phyloP scores from a whole-genome alignment of 2,888 invertebrate species.

The Polyploca ridens region DNA sequence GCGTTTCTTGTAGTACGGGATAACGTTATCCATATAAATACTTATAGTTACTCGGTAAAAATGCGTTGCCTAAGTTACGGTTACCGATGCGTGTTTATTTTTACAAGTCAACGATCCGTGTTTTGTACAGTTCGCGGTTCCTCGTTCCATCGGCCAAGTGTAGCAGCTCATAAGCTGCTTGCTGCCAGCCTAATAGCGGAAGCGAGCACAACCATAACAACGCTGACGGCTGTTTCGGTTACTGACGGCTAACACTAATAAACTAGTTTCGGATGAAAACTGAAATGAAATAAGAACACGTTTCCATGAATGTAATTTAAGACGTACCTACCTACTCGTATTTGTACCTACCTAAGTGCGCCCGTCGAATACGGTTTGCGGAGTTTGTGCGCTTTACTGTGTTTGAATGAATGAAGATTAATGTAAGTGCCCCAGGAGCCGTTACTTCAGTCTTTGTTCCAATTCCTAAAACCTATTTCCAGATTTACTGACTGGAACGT shows the following conservation, averaged over 20 bases:
- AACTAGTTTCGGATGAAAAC: constrained; percentile 71
- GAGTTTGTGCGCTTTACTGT: constrained; percentile 5
- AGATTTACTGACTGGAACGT: constrained; percentile 7
- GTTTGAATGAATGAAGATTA: constrained; percentile 8
- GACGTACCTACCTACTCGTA: constrained; percentile 34
- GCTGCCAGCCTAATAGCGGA: constrained; percentile 63
- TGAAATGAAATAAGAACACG: constrained; percentile 68
- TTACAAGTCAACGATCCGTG: constrained; percentile 61
- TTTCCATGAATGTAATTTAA: constrained; percentile 60
- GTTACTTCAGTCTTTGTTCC: constrained; percentile 7
- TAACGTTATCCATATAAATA: neutral
- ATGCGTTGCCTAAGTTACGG: constrained; percentile 26
- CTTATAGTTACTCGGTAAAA: constrained; percentile 12
- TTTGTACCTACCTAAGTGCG: constrained; percentile 1
- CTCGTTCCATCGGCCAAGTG: constrained; percentile 46
- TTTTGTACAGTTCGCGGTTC: constrained; percentile 50
- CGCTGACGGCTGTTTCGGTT: constrained; percentile 66
- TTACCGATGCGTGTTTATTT: constrained; percentile 65
- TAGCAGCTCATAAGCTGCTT: constrained; percentile 37
- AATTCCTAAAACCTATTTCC: constrained; percentile 12
- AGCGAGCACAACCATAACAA: constrained; percentile 76
- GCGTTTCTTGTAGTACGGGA: neutral
- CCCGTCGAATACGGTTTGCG: constrained; percentile 6
- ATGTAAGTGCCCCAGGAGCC: constrained; percentile 2
- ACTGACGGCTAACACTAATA: constrained; percentile 73